phyloP scores from a whole-genome alignment of 2,113 vertebrate species.

The Charadrius vociferus region DNA sequence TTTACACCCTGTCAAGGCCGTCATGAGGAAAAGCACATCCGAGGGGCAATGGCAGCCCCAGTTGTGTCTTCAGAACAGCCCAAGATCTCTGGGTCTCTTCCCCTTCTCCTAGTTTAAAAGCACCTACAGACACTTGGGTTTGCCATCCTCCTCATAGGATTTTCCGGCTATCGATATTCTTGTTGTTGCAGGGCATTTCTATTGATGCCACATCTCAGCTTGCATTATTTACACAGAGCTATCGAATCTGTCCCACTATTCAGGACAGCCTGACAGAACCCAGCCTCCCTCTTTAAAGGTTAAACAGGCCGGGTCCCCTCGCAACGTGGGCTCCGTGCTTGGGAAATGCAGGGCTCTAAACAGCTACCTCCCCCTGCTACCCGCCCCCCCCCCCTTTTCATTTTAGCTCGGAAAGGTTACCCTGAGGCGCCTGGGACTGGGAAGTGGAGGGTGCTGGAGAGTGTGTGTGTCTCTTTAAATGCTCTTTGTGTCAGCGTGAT shows the following conservation, averaged over 20 bases:
- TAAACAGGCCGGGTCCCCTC: not conserved
- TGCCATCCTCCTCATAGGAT: slow-evolving; percentile 27
- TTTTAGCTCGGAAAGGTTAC: slow-evolving; percentile 20
- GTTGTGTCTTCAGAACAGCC: not conserved
- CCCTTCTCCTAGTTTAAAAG: not conserved
- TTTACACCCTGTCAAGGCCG: not conserved
- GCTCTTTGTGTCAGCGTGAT: slow-evolving; percentile 88
- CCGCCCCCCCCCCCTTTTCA: not conserved
- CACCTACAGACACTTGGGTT: not conserved
- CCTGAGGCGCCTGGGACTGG: not conserved
- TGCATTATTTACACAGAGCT: slow-evolving; percentile 30
- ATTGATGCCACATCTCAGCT: slow-evolving; percentile 25
- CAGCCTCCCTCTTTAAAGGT: not conserved
- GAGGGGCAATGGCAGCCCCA: not conserved
- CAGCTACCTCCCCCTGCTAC: not conserved
- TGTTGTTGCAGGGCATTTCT: slow-evolving; percentile 52
- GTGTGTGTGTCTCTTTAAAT: slow-evolving; percentile 92
- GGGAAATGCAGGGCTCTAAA: not conserved
- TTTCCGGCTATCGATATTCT: slow-evolving; percentile 57
- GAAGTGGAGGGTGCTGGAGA: slow-evolving; percentile 47
- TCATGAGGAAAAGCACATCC: not conserved
- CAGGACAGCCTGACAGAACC: slow-evolving; percentile 9
- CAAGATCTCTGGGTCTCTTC: not conserved
- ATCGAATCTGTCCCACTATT: not conserved
- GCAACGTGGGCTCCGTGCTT: not conserved